phyloP scores from a whole-genome alignment of 2,888 invertebrate species.

The Heliconius ismenius region DNA sequence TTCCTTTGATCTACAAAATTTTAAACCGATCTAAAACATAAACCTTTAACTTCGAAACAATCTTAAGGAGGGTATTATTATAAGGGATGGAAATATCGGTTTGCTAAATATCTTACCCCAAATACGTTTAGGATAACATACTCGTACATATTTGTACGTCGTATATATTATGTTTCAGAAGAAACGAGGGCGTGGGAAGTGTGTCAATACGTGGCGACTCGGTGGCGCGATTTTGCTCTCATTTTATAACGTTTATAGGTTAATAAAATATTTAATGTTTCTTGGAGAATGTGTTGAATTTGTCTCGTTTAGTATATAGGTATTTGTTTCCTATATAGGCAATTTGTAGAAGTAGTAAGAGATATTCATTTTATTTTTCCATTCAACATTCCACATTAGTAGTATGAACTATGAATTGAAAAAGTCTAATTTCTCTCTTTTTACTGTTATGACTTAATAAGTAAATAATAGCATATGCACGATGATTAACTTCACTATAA shows the following conservation, averaged over 20 bases:
- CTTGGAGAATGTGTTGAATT: background rate
- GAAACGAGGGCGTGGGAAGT: slow-evolving; percentile 35
- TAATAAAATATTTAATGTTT: slow-evolving; percentile 32
- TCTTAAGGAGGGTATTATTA: background rate
- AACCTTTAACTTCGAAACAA: background rate
- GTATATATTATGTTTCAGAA: slow-evolving; percentile 3
- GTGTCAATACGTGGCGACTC: slow-evolving; percentile 37
- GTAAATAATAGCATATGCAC: too few relatives aligned
- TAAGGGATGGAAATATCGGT: slow-evolving; percentile 1
- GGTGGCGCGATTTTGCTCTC: slow-evolving; percentile 30
- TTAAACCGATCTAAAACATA: background rate
- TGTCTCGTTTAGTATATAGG: background rate
- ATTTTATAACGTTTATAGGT: slow-evolving; percentile 26
- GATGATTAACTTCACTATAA: too few relatives aligned
- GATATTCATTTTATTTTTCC: too few relatives aligned
- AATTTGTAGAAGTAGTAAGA: background rate
- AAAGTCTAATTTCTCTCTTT: too few relatives aligned
- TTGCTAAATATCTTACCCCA: slow-evolving; percentile 17
- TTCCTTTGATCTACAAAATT: too few relatives aligned
- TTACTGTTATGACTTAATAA: too few relatives aligned
- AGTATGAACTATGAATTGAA: too few relatives aligned
- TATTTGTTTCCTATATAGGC: background rate
- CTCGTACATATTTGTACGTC: slow-evolving; percentile 27
- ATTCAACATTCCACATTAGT: too few relatives aligned
- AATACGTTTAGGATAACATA: slow-evolving; percentile 32